Base-by-base conservation (phyloP, 2,888 invertebrate species). In the Xestia xanthographa region DNA sequence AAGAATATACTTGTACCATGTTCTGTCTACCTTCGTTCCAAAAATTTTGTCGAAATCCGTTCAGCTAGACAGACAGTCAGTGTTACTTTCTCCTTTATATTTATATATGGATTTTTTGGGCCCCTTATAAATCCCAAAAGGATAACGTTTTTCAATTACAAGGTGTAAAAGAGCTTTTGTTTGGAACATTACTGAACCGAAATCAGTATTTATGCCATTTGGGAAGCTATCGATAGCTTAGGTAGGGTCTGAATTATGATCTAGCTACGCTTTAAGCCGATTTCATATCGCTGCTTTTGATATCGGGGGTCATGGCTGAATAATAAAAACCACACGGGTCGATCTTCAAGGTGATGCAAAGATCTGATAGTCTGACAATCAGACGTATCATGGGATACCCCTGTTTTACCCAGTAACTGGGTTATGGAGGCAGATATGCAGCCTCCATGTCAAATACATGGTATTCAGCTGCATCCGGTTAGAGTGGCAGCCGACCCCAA, bases 111-210 rank as follows among this genome's bases (percentile, higher is more conserved):
- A 43, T 53, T 17, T 34, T 56, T 50, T 50, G 41, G 34, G 17
- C 60, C 17, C 14, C 17, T 26, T 12, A 70, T 73, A 34, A 43
- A 3, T 80, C n/a, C 63, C 14, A 17, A 69, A 80, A 66, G 48
- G 53, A 14, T 20, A 38, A 38, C 63, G 34, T 65, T 72, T 80
- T 77, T 77, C 77, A 77, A 80, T 72, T 77, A 65, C 73, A 41
- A 80, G n/a, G n/a, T 22, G 29, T n/a, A 29, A 29, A 20, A 48
- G 29, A 50, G 43, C 38, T 56, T 71, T 80, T 71, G 72, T 71
- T 79, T 63, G n/a, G 9, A 58, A 9, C 56, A 43, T 72, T 65
- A 56, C 41, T 56, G 12, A 41, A 22, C 48, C 41, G 48, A 43
- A 73, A 26, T 72, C 45, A n/a, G 38, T 80, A 73, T 77, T 77